Conservation (phyloP, 2,888 invertebrate genomes). For the Mesorhabditis sp. region DNA sequence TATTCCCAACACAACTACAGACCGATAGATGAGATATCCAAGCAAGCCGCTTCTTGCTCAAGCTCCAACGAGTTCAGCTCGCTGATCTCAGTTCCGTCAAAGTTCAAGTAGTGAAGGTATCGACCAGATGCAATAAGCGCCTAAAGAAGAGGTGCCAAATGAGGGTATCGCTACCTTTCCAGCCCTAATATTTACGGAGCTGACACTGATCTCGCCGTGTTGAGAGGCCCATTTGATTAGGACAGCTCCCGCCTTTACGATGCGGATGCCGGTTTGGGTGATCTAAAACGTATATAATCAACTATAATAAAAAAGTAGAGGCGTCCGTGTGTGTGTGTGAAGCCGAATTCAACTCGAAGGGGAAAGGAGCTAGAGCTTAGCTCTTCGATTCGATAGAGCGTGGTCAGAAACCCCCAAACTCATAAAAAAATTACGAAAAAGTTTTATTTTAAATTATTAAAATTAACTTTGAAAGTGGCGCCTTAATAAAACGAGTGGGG, state of each 20-base stretch:
- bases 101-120: constrained; percentile 30
- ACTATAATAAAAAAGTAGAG: too few species aligned
- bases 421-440: too few species aligned
- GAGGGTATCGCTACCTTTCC: constrained; percentile 44
- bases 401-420: too few species aligned
- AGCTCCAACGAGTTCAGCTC: constrained; percentile 63
- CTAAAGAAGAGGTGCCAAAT: constrained; percentile 20
- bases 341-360: too few species aligned
- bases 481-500: too few species aligned
- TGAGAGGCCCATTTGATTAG: constrained; percentile 23
- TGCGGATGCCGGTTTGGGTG: constrained; percentile 72
- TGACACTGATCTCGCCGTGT: constrained; percentile 31
- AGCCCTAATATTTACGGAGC: constrained; percentile 50
- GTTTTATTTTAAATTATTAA: too few species aligned
- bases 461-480: too few species aligned
- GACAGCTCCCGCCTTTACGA: constrained; percentile 69
- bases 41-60: constrained; percentile 90
- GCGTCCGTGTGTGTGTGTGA: too few species aligned
- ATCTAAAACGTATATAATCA: constrained; percentile 63
- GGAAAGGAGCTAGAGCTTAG: too few species aligned
- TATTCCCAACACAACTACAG: constrained; percentile 14
- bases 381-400: too few species aligned
- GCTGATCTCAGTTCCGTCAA: constrained; percentile 27
- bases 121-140: constrained; percentile 33
- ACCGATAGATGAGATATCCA: constrained; percentile 79